Evolutionary conservation across 2,113 vertebrate species (phyloP), one percentile per base, ranked within the genome.

Genomic region (Elachura formosa): DNA sequence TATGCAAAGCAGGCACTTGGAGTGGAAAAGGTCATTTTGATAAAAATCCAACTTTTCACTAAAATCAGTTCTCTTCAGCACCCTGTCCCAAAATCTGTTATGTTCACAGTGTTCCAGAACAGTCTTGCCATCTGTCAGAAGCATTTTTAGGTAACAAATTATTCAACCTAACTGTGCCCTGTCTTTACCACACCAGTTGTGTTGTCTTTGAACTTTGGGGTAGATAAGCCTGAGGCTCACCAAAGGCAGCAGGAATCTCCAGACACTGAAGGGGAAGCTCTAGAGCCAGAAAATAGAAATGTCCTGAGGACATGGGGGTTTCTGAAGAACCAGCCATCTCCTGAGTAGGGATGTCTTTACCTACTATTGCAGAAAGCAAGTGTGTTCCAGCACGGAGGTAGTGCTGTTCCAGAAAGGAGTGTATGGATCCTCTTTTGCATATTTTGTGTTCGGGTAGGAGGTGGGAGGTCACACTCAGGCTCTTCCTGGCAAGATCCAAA

Each of bases 61-160:
- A 87, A 94, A 94, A 95, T 84, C 89, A 91, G 77, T 95, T 94
- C 75, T 89, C 46, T 95, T 94, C 84, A 89, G 66, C 81, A 94
- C 91, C 87, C 89, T 86, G 77, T 96, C 93, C 91, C 87, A 79
- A 91, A 93, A 96, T 91, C 84, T 91, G 63, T 96, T 94, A 78
- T 91, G 76, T 95, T 96, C 90, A 85, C 75, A 91, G 90, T 51
- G 79, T 95, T 96, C 89, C 89, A 86, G 72, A 95, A 94, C 80
- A 85, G 78, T 28, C 51, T 93, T 83, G 67, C 91, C 67, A 85
- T 92, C 85, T 95, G 89, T 96, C 63, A 93, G 91, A 95, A 94
- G 46, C 87, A 83, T 77, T 95, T 94, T 94, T 94, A 96, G 93
- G 89, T 94, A 93, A 67, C 87, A 93, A 89, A 83, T 94, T 85